Evolutionary conservation across 2,888 invertebrate genomes (phyloP).

Genomic region (Drosophila parthenogenetica): DNA sequence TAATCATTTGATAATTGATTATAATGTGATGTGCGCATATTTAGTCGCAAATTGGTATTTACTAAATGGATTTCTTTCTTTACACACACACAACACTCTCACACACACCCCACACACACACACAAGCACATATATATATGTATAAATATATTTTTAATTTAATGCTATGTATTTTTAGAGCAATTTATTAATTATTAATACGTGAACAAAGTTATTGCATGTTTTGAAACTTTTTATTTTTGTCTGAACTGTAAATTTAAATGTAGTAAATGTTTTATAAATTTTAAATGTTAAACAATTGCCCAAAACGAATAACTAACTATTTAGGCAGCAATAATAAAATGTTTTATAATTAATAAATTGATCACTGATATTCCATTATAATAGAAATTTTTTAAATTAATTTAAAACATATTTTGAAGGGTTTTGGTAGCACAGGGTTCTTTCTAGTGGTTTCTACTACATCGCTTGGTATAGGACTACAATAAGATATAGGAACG

Average conservation of each 20-base stretch:
- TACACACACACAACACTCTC: conserved; percentile 19
- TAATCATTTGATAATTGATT: conserved; percentile 29
- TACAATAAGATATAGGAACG: background rate
- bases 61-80: conserved; percentile 59
- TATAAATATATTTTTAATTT: conserved; percentile 42
- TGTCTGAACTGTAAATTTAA: too few species aligned
- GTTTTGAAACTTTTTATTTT: conserved; percentile 51
- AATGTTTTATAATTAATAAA: too few species aligned
- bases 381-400: too few species aligned
- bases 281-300: conserved; percentile 24
- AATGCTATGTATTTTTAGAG: conserved; percentile 75
- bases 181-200: conserved; percentile 57
- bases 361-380: too few species aligned
- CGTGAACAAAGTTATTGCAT: conserved; percentile 51
- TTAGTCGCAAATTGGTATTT: conserved; percentile 70
- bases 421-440: too few species aligned
- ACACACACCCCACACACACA: conserved; percentile 14
- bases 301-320: too few species aligned
- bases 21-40: conserved; percentile 72
- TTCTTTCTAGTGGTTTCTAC: background rate
- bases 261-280: conserved; percentile 34
- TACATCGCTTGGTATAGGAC: background rate
- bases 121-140: conserved; percentile 27
- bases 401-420: too few species aligned
- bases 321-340: too few species aligned